Base-by-base conservation (phyloP, 2,888 invertebrate genomes). In the Tortricodes alternella region DNA sequence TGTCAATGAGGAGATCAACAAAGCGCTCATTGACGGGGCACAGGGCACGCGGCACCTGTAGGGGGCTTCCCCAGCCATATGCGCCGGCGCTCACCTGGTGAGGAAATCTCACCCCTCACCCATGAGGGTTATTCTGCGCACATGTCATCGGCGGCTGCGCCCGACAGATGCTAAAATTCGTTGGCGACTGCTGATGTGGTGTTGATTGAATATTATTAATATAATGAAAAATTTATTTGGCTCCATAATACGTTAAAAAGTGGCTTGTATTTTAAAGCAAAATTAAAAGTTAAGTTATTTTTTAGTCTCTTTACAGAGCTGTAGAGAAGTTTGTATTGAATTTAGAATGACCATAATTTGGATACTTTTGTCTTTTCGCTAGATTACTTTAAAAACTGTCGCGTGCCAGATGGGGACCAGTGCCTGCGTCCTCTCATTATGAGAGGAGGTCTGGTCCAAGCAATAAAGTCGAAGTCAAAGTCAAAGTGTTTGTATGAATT, bases 131-230 rank as follows among this genome's bases (percentile, higher is more conserved):
- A 83, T 82, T 82, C 78, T 75, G 79, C 78, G 73, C 86, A 88
- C 86, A 87, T 88, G 88, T 74, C 85, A 80, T 64, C 57, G 78
- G 81, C 89, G 88, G 89, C 88, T 88, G 89, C 84, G 76, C 76
- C 79, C 74, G 88, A 85, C 89, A 90, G 89, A 90, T 90, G 89
- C 87, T 87, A 87, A 87, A 89, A 89, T 89, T 83, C 89, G 89
- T 90, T 90, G 74, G 70, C 21, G 32, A 50, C 56, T 73, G 78
- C 77, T 75, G 76, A 79, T 82, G 78, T 83, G 74, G 80, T 83
- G 77, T 80, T 77, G 71, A 80, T 81, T 84, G 79, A 49, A 79
- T 71, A 67, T 66, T 71, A 73, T 72, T 63, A 68, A 37, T 50
- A 23, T 6, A 27, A 29, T n/a, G 29, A 11, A n/a, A 15, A 34